These are phyloP conservation scores for Neostethus bicornis DNA, from an alignment of 2,797 vertebrate species.

Conservation along the genomic window DNA sequence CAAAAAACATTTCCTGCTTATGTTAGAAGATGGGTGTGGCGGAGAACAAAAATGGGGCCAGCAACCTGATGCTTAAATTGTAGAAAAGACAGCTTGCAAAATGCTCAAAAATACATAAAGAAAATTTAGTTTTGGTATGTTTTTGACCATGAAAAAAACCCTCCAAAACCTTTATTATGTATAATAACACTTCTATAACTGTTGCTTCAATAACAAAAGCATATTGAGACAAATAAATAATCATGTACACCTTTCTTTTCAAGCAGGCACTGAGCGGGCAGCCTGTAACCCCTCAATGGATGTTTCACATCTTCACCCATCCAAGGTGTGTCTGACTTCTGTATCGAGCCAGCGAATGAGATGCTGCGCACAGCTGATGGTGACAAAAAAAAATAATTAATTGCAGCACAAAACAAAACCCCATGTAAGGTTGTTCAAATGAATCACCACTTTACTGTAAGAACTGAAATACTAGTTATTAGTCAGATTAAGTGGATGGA, in stretches of 20 bases:
- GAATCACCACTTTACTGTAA: slow-evolving; percentile 24
- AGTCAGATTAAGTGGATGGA: slow-evolving; percentile 53
- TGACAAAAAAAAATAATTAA: slow-evolving; percentile 35
- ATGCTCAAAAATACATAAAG: too few relatives aligned
- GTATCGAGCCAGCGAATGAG: slow-evolving; percentile 74
- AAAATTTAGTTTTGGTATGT: too few relatives aligned
- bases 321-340: slow-evolving; percentile 69
- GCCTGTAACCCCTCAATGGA: slow-evolving; percentile 67
- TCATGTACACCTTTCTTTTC: slow-evolving; percentile 78
- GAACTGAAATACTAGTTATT: slow-evolving; percentile 43
- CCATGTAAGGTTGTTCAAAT: slow-evolving; percentile 22
- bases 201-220: slow-evolving; percentile 3
- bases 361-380: slow-evolving; percentile 78
- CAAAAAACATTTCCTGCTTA: too few relatives aligned
- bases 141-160: too few relatives aligned
- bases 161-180: too few relatives aligned
- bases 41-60: too few relatives aligned
- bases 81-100: too few relatives aligned
- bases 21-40: too few relatives aligned
- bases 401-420: slow-evolving; percentile 9
- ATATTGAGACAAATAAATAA: background rate
- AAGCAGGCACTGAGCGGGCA: slow-evolving; percentile 75
- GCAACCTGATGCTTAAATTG: too few relatives aligned
- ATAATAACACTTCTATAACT: slow-evolving; percentile 1
- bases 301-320: slow-evolving; percentile 77